These are phyloP conservation scores for Leptopilina myrica DNA, from an alignment of 2,888 invertebrate species.

Conservation along the genomic window DNA sequence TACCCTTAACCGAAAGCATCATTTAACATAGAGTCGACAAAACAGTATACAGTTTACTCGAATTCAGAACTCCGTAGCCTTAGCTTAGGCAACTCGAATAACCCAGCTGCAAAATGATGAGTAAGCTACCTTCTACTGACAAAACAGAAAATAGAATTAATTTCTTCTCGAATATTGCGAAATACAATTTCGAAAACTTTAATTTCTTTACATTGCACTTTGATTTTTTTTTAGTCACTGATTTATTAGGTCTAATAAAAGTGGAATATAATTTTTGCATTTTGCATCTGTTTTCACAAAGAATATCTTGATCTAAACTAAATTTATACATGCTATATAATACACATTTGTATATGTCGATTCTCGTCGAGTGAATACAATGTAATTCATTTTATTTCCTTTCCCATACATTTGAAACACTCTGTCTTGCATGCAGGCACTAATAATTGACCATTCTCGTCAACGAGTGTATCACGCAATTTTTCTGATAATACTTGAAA, in stretches of 20 bases:
- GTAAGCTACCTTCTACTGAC: not conserved
- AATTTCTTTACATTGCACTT: too few species aligned
- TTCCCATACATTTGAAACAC: slow-evolving; percentile 25
- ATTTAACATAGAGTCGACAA: slow-evolving; percentile 6
- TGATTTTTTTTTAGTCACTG: too few species aligned
- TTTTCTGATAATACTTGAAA: slow-evolving; percentile 46
- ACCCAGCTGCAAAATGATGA: slow-evolving; percentile 6
- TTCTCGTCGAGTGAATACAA: not conserved
- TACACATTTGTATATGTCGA: too few species aligned
- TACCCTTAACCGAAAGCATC: not conserved
- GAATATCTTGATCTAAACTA: too few species aligned
- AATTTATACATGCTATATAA: too few species aligned
- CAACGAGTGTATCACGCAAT: slow-evolving; percentile 49
- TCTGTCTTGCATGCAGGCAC: slow-evolving; percentile 4
- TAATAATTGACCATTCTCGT: slow-evolving; percentile 47
- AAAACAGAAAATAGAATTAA: too few species aligned
- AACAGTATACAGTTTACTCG: slow-evolving; percentile 15
- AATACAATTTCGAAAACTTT: not conserved
- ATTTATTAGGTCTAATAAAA: too few species aligned
- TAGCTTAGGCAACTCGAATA: slow-evolving; percentile 26
- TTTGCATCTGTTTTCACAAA: too few species aligned
- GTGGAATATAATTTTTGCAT: too few species aligned
- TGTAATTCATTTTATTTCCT: not conserved
- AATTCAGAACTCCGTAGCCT: slow-evolving; percentile 10
- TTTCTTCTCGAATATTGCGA: too few species aligned